Evolutionary conservation across 2,888 invertebrate species (phyloP).

Genomic region (Polia nebulosa): DNA sequence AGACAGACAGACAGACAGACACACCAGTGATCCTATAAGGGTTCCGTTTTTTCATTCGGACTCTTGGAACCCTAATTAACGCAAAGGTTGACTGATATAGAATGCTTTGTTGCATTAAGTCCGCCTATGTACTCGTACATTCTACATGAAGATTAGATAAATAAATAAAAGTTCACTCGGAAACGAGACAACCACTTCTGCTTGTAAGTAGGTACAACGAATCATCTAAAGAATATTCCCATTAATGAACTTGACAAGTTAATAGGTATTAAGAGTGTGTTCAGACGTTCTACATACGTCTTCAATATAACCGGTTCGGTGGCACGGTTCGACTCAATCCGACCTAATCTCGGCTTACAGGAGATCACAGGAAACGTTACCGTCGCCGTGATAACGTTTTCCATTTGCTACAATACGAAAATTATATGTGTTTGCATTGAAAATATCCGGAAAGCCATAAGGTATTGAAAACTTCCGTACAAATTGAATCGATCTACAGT

Average conservation of each 20-base stretch:
- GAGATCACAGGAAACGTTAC: conserved; percentile 84
- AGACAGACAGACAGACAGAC: too few species aligned
- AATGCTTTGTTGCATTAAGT: too few species aligned
- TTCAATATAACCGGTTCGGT: conserved; percentile 74
- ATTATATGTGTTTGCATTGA: conserved; percentile 50
- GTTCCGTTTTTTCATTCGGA: too few species aligned
- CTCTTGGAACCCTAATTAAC: too few species aligned
- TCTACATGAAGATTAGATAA: too few species aligned
- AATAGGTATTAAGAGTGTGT: conserved; percentile 71
- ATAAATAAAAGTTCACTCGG: neutral
- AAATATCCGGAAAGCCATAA: conserved; percentile 20
- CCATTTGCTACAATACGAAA: conserved; percentile 74
- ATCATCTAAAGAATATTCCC: conserved; percentile 24
- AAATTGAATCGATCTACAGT: neutral
- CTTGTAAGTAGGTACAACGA: neutral
- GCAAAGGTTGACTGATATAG: too few species aligned
- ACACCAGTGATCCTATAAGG: too few species aligned
- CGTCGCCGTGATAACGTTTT: conserved; percentile 80
- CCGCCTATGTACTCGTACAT: too few species aligned
- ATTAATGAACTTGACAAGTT: conserved; percentile 70
- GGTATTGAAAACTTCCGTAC: neutral
- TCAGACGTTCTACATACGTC: conserved; percentile 70
- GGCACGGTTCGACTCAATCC: conserved; percentile 78
- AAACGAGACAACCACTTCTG: neutral
- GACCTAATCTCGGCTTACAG: conserved; percentile 86